Percentiles rank a stretch among this genome's conserved stretches.
Conservation (phyloP, 2,888 invertebrate genomes). For the Drosophila engyochracea region DNA sequence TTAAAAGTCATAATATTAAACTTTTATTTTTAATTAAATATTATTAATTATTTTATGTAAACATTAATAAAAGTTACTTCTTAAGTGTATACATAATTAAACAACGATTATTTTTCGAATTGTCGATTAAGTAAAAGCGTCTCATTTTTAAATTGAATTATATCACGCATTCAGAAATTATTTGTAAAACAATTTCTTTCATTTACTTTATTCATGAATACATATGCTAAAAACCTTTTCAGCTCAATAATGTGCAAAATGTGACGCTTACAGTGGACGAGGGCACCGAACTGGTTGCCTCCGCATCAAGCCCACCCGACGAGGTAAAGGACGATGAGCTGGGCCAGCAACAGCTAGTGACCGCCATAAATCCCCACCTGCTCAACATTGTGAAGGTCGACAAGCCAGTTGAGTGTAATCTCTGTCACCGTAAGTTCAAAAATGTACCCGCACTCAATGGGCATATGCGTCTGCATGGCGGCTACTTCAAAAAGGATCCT, state of each 20-base stretch:
- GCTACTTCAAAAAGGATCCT: slow-evolving; percentile 97
- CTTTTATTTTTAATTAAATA: neutral
- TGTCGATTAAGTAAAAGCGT: neutral
- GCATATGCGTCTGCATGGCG: slow-evolving; percentile 98
- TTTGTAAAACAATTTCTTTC: neutral
- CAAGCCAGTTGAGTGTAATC: slow-evolving; percentile 97
- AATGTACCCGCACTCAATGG: slow-evolving; percentile 99
- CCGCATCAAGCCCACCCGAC: slow-evolving; percentile 67
- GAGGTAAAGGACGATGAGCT: slow-evolving; percentile 75
- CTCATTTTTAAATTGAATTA: neutral
- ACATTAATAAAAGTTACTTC: neutral
- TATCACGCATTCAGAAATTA: neutral
- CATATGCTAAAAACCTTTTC: neutral
- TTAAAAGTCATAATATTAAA: neutral
- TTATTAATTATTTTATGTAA: neutral
- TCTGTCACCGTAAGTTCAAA: slow-evolving; percentile 98
- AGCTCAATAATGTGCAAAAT: slow-evolving; percentile 81
- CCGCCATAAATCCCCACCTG: slow-evolving; percentile 82
- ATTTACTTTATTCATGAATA: neutral
- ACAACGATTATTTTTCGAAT: neutral
- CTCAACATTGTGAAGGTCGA: slow-evolving; percentile 87
- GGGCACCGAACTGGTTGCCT: slow-evolving; percentile 68
- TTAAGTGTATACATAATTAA: neutral
- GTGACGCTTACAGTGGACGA: slow-evolving; percentile 82
- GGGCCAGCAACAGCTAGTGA: slow-evolving; percentile 69